Base-by-base conservation (phyloP, 1,140 invertebrate genomes). In the Atta cephalotes region DNA sequence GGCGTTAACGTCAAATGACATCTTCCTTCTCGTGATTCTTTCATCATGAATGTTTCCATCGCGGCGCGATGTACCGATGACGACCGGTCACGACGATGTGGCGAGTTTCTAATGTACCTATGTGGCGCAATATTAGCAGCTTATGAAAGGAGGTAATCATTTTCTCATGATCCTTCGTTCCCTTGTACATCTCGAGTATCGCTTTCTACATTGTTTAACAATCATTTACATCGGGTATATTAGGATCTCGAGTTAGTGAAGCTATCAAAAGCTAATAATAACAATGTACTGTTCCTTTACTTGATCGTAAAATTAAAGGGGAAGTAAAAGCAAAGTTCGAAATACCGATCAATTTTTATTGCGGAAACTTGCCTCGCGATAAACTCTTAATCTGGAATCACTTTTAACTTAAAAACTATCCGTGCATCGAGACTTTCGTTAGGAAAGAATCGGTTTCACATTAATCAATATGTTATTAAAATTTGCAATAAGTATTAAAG, bases 81-180 rank as follows among this genome's bases (percentile, higher is more conserved):
- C 79, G 88, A 80, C 68, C 78, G 85, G 88, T 90, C 88, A 89
- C 89, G 89, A 39, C 39, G 39, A 90, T 45, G 86, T 51, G 71
- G 31, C 49, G 60, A 68, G 85, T 89, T 74, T 66, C 78, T 85
- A 86, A 74, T 78, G 35, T 35, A 74, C 39, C 35, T 68, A 72
- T 56, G 56, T 84, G 70, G 28, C 70, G 80, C 56, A 76, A 84
- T 84, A 84, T 84, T 84, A 74, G 70, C 56, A 56, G 58, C 25
- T 77, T 74, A 81, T 31, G 89, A 92, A 89, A 86, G 82, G 88
- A 87, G 84, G 70, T 79, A 91, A 92, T 92, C 90, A 85, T 91
- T 92, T 92, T 91, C 91, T 91, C 91, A 88, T 91, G 90, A 92
- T 91, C 85, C 91, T 85, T 14, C 65, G 74, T 77, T 58, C 72